Percentiles rank a stretch among this genome's conserved stretches.
Evolutionary conservation across 2,888 invertebrate genomes (phyloP).

Genomic region (Lutraria lutraria): DNA sequence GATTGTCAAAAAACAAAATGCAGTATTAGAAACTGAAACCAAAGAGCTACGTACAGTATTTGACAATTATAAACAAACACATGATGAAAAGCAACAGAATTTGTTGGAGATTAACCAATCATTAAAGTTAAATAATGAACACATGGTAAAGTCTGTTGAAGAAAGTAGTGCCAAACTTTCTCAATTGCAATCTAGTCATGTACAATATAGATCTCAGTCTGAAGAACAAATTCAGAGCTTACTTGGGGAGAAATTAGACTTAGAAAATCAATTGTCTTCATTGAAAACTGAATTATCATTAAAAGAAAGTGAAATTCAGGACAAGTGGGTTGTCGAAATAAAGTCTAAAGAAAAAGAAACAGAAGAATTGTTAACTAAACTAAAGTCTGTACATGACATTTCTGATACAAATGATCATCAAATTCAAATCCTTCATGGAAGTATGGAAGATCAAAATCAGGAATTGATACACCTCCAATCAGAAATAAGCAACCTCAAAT

Average conservation of each 20-base stretch:
- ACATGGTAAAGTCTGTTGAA: neutral
- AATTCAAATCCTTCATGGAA: neutral
- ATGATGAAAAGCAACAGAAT: neutral
- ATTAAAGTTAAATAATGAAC: constrained; percentile 5
- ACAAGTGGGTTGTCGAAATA: neutral
- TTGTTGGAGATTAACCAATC: neutral
- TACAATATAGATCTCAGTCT: constrained; percentile 28
- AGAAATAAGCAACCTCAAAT: neutral
- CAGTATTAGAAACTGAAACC: constrained; percentile 24
- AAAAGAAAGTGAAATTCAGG: neutral
- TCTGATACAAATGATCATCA: neutral
- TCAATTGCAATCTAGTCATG: constrained; percentile 34
- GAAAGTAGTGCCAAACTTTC: constrained; percentile 16
- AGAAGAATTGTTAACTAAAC: neutral
- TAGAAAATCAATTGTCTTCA: neutral
- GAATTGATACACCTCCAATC: neutral
- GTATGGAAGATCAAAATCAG: neutral
- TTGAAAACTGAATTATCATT: neutral
- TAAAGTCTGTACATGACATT: neutral
- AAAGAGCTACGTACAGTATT: constrained; percentile 48
- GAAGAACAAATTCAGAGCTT: neutral
- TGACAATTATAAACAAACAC: constrained; percentile 17
- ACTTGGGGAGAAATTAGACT: neutral
- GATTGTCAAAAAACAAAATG: constrained; percentile 29
- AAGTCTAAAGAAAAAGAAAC: neutral